A percentile compares a stretch with the other conserved stretches of the same genome.
Conservation (phyloP, 1,140 invertebrate species). For the Centruroides sculpturatus region DNA sequence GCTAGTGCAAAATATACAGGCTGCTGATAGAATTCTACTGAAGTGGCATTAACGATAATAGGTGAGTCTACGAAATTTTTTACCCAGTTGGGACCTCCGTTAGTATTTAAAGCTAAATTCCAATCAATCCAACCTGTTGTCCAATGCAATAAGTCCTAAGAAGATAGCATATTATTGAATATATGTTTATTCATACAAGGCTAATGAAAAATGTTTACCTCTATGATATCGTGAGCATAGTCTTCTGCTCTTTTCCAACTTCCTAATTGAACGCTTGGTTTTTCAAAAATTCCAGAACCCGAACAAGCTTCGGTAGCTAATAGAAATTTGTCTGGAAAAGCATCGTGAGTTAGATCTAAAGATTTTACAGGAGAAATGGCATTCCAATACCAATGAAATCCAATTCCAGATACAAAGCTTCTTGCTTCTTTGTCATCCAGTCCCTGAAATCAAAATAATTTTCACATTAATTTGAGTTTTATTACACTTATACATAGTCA, state of each 20-base stretch:
- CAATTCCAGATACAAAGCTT: slow-evolving; percentile 66
- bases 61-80: slow-evolving; percentile 60
- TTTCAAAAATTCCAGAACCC: slow-evolving; percentile 28
- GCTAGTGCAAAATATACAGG: slow-evolving; percentile 74
- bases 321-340: slow-evolving; percentile 53
- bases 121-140: slow-evolving; percentile 69
- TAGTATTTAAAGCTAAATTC: slow-evolving; percentile 61
- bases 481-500: not conserved
- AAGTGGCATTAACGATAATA: slow-evolving; percentile 50
- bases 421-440: slow-evolving; percentile 34
- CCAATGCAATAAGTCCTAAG: slow-evolving; percentile 37
- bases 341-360: slow-evolving; percentile 37
- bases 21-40: slow-evolving; percentile 64
- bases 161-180: too few relatives aligned
- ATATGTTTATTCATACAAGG: too few relatives aligned
- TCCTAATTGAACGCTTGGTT: slow-evolving; percentile 31
- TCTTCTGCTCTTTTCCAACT: slow-evolving; percentile 53
- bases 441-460: slow-evolving; percentile 27
- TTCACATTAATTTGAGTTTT: too few relatives aligned
- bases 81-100: slow-evolving; percentile 61
- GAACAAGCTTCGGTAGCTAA: slow-evolving; percentile 60
- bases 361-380: slow-evolving; percentile 32
- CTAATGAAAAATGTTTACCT: slow-evolving; percentile 19
- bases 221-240: slow-evolving; percentile 53
- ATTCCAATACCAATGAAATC: slow-evolving; percentile 63